phyloP scores from a whole-genome alignment of 1,140 invertebrate species.

The Drosophila triauraria region DNA sequence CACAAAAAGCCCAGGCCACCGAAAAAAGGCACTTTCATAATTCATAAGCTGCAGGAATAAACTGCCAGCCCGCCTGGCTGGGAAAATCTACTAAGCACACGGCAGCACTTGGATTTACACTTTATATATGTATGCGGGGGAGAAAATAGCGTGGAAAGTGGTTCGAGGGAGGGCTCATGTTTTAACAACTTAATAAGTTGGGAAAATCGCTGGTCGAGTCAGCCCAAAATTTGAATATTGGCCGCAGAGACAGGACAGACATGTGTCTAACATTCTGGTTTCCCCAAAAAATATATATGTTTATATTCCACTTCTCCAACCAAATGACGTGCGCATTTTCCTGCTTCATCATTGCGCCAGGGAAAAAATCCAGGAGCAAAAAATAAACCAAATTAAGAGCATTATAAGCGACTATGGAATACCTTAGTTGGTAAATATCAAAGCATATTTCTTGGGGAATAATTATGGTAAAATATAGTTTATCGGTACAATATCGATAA shows the following conservation, averaged over 20 bases:
- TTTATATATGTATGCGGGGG: slow-evolving; percentile 12
- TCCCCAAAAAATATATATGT: background rate
- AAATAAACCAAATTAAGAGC: background rate
- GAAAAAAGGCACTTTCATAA: slow-evolving; percentile 69
- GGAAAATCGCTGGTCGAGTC: slow-evolving; percentile 14
- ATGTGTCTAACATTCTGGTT: slow-evolving; percentile 36
- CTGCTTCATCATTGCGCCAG: slow-evolving; percentile 13
- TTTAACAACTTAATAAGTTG: slow-evolving; percentile 78
- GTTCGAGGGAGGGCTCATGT: slow-evolving; percentile 46
- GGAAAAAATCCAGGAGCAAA: slow-evolving; percentile 2
- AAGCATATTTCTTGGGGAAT: too few species aligned
- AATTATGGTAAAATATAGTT: too few species aligned
- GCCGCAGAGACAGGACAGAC: slow-evolving; percentile 16
- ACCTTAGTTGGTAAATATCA: background rate
- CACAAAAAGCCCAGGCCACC: slow-evolving; percentile 15
- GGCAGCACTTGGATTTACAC: slow-evolving; percentile 65
- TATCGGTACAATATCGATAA: too few species aligned
- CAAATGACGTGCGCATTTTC: slow-evolving; percentile 65
- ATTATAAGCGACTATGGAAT: background rate
- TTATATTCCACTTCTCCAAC: background rate
- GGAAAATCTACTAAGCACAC: slow-evolving; percentile 55
- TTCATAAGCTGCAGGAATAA: slow-evolving; percentile 65
- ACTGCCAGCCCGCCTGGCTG: slow-evolving; percentile 21
- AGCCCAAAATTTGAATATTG: slow-evolving; percentile 69
- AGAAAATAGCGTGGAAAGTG: background rate